Percentiles rank a stretch among this genome's conserved stretches.
Conservation (phyloP, 2,113 vertebrate genomes). For the Seriola quinqueradiata region DNA sequence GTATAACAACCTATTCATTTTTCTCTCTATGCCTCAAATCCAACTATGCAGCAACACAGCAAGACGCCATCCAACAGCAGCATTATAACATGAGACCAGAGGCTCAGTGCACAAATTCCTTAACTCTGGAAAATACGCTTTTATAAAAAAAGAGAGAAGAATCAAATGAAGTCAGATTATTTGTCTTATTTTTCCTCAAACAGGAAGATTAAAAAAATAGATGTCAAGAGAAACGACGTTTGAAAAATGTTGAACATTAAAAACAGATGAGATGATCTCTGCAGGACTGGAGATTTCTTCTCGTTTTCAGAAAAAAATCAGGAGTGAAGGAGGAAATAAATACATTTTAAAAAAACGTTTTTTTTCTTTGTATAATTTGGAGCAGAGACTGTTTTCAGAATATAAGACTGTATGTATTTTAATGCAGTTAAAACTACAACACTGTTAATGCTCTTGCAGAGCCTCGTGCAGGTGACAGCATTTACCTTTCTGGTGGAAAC, state of each 20-base stretch:
- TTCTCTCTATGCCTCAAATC: no score
- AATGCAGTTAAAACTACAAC: no score
- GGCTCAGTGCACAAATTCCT: not conserved
- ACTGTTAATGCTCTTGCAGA: no score
- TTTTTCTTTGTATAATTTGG: no score
- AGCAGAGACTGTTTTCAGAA: no score
- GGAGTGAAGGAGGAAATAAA: no score
- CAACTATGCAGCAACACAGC: not conserved
- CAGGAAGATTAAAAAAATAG: no score
- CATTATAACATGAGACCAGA: no score
- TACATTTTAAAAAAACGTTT: no score
- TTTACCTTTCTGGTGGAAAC: conserved; percentile 99
- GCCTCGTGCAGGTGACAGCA: no score
- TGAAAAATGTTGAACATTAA: not conserved
- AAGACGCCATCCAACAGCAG: not conserved
- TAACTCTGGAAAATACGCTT: not conserved
- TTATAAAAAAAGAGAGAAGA: not conserved
- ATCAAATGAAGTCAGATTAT: not conserved
- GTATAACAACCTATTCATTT: not conserved
- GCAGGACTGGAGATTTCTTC: not conserved
- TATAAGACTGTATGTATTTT: no score
- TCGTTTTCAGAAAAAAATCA: not conserved
- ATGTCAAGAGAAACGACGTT: no score
- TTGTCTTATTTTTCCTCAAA: not conserved
- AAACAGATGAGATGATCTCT: not conserved